These are phyloP conservation scores for Tipula vernalis DNA, from an alignment of 2,888 invertebrate genomes.

Conservation along the genomic window DNA sequence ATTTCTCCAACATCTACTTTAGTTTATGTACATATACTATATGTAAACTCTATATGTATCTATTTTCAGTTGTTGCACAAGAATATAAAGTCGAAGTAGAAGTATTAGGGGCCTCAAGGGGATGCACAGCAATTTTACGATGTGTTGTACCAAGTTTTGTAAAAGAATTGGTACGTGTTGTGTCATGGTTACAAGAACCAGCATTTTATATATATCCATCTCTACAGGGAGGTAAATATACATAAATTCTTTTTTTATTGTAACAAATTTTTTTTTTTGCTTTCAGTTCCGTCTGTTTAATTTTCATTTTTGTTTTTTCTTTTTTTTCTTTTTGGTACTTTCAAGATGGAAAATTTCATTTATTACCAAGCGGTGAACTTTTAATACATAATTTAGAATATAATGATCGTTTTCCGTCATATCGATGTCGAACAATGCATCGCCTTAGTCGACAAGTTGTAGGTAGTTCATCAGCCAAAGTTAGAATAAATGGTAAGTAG, in stretches of 20 bases:
- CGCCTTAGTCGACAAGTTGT: slow-evolving; percentile 57
- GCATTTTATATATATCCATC: slow-evolving; percentile 61
- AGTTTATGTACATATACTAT: background rate
- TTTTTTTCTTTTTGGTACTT: slow-evolving; percentile 23
- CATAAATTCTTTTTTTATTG: background rate
- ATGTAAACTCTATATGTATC: background rate
- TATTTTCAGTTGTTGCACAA: slow-evolving; percentile 54
- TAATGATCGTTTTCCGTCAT: slow-evolving; percentile 57
- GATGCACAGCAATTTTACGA: slow-evolving; percentile 58
- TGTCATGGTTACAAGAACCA: slow-evolving; percentile 64
- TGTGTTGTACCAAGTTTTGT: slow-evolving; percentile 61
- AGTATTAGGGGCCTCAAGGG: slow-evolving; percentile 53
- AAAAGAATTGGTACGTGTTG: slow-evolving; percentile 59
- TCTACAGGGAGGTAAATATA: slow-evolving; percentile 54
- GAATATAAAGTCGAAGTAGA: slow-evolving; percentile 61
- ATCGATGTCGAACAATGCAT: slow-evolving; percentile 61
- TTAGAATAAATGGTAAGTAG: slow-evolving; percentile 52
- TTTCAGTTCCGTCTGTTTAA: background rate
- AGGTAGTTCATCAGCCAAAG: slow-evolving; percentile 53
- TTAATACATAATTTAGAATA: slow-evolving; percentile 61
- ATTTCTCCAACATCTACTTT: background rate
- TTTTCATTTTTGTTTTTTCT: background rate
- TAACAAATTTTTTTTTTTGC: background rate
- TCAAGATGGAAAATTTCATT: slow-evolving; percentile 60
- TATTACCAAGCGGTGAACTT: slow-evolving; percentile 59